phyloP scores from a whole-genome alignment of 1,140 invertebrate species.

The Bombus pascuorum region DNA sequence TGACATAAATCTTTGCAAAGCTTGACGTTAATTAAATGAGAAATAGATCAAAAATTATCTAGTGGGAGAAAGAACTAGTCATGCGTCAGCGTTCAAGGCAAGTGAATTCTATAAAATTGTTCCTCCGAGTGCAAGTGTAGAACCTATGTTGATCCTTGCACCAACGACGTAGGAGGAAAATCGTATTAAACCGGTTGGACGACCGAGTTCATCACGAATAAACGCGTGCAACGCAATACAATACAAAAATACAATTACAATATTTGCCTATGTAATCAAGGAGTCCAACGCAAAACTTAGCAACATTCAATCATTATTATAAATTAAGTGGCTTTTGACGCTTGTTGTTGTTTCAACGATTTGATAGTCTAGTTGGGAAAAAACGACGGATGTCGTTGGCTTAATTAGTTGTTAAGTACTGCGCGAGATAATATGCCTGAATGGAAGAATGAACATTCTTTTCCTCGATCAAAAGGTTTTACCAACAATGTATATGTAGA shows the following conservation, averaged over 20 bases:
- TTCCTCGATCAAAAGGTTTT: not conserved
- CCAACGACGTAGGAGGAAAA: conserved; percentile 6
- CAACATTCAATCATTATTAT: not conserved
- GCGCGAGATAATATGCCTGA: not conserved
- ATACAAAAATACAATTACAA: not conserved
- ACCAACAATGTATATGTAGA: not conserved
- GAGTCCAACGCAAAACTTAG: not conserved
- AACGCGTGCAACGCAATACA: too few species aligned
- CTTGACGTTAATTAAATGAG: not conserved
- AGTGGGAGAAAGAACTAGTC: not conserved
- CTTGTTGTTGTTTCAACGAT: not conserved
- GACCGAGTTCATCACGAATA: too few species aligned
- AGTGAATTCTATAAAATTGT: not conserved
- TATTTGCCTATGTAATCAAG: not conserved
- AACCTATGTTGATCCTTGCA: not conserved
- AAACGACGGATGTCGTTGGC: not conserved
- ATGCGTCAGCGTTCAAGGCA: not conserved
- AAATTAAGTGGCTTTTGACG: not conserved
- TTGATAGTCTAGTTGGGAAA: not conserved
- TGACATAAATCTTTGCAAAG: not conserved
- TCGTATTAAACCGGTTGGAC: conserved; percentile 20
- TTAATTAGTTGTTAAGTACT: not conserved
- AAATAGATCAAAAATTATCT: not conserved
- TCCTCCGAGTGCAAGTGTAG: too few species aligned
- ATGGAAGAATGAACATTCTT: not conserved